Evolutionary conservation across 2,888 invertebrate genomes (phyloP), one percentile per base, ranked within the genome.

Genomic region (Tuta absoluta): DNA sequence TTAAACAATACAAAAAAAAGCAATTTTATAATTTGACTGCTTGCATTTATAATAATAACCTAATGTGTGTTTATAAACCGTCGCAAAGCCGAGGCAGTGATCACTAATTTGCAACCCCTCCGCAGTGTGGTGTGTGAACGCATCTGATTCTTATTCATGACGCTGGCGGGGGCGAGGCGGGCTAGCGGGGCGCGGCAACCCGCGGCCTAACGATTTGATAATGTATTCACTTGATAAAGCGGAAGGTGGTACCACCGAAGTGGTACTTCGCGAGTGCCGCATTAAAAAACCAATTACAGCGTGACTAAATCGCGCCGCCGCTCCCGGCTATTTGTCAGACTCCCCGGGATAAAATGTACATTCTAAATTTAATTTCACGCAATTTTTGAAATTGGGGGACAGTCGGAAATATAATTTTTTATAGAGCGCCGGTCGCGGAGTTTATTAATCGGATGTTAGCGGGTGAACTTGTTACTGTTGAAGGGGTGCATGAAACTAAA

Each of bases 211-310:
- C 90, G 89, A 90, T 89, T 91, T 91, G 91, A 90, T 91, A 91
- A 91, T 91, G 87, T 90, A 91, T 91, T 91, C 91, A 89, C 90
- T 91, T 88, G 87, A 91, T 91, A 91, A 87, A 88, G 87, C 86
- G 88, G 86, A 89, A 89, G 90, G 85, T 85, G 86, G 88, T 90
- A 56, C 56, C 33, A 33, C 33, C 56, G 56, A 56, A 56, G 86
- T 85, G 86, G 88, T 90, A 91, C 89, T 89, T 86, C 83, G 86
- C 89, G 84, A 84, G 82, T 82, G 78, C 83, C 82, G 89, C 86
- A 91, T 91, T 91, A 91, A 91, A 91, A 91, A 91, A 90, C 90
- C 91, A 91, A 91, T 91, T 91, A 91, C 88, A 88, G 84, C 84
- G 88, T 87, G 82, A 85, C 91, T 87, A 91, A 91, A 91, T 87